Evolutionary conservation across 1,140 invertebrate genomes (phyloP).

Genomic region (Mactra quadrangularis): DNA sequence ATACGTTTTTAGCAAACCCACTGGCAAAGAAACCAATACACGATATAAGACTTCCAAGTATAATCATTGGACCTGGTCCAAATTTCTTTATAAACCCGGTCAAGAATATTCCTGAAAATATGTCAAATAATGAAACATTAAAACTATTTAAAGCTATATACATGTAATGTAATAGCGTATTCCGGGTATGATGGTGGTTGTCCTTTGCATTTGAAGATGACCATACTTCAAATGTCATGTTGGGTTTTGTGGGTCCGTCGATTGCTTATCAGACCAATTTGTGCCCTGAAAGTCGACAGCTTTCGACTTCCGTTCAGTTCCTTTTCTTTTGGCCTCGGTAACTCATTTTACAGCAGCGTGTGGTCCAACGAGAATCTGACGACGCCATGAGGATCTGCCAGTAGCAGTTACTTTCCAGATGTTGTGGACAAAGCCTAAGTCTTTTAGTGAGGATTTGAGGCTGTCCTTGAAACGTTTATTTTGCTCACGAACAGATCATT

Average conservation of each 20-base stretch:
- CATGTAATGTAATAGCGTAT: neutral
- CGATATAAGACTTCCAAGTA: no score
- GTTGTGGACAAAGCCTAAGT: no score
- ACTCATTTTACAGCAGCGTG: no score
- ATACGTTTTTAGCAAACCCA: no score
- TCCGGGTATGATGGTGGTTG: neutral
- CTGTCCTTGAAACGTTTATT: no score
- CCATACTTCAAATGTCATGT: neutral
- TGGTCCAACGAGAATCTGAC: no score
- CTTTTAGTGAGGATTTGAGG: no score
- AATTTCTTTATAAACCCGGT: constrained; percentile 12
- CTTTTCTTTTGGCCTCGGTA: no score
- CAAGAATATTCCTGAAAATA: neutral
- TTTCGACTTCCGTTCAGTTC: neutral
- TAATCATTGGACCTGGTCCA: constrained; percentile 19
- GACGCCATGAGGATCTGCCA: no score
- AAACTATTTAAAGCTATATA: neutral
- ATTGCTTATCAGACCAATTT: neutral
- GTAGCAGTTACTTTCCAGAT: no score
- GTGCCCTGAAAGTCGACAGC: neutral
- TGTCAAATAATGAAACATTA: neutral
- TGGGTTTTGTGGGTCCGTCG: neutral
- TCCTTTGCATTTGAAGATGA: neutral
- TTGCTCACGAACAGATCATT: no score
- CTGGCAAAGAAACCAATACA: no score